Conservation (phyloP, 2,113 vertebrate genomes). For the Ailuropoda melanoleuca region DNA sequence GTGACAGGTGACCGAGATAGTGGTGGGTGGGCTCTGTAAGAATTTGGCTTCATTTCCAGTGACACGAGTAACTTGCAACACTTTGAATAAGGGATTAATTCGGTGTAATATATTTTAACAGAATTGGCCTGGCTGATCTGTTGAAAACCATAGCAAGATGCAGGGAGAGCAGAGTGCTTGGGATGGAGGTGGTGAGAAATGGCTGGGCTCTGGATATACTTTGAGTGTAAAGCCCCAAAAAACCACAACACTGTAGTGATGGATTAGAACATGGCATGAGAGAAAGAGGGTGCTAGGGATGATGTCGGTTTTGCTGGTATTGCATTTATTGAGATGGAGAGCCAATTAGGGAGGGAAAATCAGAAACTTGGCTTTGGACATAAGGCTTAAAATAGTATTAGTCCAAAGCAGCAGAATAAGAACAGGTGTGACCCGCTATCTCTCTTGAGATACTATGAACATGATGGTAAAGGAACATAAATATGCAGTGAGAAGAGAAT, state of each 20-base stretch:
- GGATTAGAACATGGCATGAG: not conserved
- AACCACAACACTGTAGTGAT: not conserved
- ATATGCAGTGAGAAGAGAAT: not conserved
- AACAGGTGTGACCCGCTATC: not conserved
- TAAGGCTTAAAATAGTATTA: not conserved
- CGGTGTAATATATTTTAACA: not conserved
- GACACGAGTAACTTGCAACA: not conserved
- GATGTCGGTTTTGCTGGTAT: not conserved
- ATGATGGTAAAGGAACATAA: not conserved
- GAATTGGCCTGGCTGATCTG: not conserved
- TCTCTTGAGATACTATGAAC: not conserved
- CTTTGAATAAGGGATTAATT: not conserved
- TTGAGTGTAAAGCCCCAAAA: not conserved
- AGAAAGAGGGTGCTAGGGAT: not conserved
- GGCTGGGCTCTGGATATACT: not conserved
- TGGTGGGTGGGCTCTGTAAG: not conserved
- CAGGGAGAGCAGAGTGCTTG: not conserved
- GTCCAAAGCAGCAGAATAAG: not conserved
- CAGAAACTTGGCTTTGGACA: not conserved
- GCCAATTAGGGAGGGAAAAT: not conserved
- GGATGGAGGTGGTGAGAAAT: not conserved
- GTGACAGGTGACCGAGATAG: not conserved
- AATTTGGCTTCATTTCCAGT: not conserved
- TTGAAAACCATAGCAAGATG: not conserved
- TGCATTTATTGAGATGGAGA: not conserved